Percentiles rank a stretch among this genome's conserved stretches.
These are phyloP conservation scores for Trichonephila clavata DNA, from an alignment of 1,140 invertebrate genomes.

Conservation along the genomic window DNA sequence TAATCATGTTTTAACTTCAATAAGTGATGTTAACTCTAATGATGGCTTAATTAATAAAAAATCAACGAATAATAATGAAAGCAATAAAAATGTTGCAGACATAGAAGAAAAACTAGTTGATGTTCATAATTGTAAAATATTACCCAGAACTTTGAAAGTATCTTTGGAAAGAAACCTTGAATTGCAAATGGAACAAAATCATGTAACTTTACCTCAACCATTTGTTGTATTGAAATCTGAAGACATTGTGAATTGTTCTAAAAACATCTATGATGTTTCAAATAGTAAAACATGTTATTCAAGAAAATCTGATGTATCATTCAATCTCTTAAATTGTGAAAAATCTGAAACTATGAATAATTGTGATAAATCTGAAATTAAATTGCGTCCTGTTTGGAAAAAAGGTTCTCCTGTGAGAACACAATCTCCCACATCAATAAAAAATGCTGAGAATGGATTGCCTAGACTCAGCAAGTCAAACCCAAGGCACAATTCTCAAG, in stretches of 20 bases:
- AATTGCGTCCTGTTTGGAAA: constrained; percentile 7
- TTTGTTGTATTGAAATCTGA: constrained; percentile 49
- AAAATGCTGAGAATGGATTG: constrained; percentile 29
- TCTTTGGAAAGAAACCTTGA: neutral
- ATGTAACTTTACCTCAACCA: constrained; percentile 31
- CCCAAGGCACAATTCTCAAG: constrained; percentile 24
- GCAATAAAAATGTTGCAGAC: neutral
- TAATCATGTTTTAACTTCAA: neutral
- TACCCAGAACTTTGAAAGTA: neutral
- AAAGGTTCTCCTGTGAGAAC: constrained; percentile 57
- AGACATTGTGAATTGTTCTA: constrained; percentile 51
- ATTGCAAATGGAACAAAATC: constrained; percentile 29
- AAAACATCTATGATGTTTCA: neutral
- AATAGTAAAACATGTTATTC: neutral
- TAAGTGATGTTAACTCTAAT: neutral
- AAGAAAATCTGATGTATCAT: neutral
- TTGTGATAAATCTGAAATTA: constrained; percentile 46
- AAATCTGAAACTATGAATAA: neutral
- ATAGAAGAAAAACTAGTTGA: neutral
- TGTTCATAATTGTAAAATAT: neutral
- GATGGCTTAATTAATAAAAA: neutral
- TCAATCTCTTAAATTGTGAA: neutral
- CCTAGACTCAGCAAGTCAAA: constrained; percentile 28
- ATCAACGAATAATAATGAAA: neutral
- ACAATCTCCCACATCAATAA: constrained; percentile 18